Conservation (phyloP, 1,140 invertebrate genomes). For the Sarcophaga peregrina region DNA sequence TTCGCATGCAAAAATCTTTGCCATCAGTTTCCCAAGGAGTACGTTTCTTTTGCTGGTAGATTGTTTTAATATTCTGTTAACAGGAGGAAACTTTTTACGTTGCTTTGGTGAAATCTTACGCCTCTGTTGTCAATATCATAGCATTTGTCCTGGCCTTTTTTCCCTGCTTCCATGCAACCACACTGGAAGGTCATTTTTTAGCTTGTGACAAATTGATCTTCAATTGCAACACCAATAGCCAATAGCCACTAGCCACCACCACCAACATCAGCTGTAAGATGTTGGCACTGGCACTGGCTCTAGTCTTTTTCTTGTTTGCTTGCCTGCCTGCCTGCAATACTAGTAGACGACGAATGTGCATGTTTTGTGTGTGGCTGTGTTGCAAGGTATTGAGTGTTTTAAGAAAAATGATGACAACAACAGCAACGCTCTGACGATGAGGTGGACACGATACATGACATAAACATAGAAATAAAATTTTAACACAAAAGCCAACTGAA, state of each 20-base stretch:
- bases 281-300: not conserved
- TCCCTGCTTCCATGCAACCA: not conserved
- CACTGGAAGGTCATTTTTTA: conserved; percentile 22
- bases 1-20: no score
- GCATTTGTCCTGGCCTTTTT: no score
- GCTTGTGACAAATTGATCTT: conserved; percentile 23
- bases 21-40: no score
- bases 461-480: conserved; percentile 15
- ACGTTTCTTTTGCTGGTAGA: no score
- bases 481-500: not conserved
- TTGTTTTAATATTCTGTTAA: no score
- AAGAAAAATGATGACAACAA: not conserved
- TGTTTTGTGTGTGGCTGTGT: not conserved
- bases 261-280: not conserved
- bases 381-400: not conserved
- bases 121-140: no score
- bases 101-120: no score
- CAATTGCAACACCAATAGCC: conserved; percentile 24
- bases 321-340: conserved; percentile 20
- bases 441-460: conserved; percentile 13
- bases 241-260: conserved; percentile 11
- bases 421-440: not conserved
- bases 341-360: not conserved
- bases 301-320: not conserved
- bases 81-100: no score